Evolutionary conservation across 2,797 vertebrate species (phyloP).

Genomic region (Phrynocephalus forsythii): DNA sequence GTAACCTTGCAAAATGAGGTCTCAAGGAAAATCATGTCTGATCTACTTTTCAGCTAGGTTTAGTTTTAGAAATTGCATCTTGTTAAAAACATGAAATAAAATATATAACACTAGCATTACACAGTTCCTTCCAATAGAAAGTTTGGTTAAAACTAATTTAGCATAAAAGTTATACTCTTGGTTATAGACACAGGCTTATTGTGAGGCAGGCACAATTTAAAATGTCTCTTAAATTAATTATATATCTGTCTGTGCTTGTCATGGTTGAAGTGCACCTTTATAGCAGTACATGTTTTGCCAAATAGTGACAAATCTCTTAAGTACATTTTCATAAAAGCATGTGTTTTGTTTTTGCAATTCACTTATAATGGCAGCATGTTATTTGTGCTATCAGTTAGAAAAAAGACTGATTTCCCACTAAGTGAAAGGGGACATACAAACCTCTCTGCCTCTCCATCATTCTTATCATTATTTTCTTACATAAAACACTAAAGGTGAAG

Average conservation of each 20-base stretch:
- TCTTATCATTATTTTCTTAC: constrained; percentile 17
- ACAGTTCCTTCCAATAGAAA: background rate
- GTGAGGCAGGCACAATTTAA: constrained; percentile 11
- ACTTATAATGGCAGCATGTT: constrained; percentile 13
- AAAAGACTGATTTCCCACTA: constrained; percentile 26
- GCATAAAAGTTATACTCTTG: background rate
- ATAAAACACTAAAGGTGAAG: constrained; percentile 5
- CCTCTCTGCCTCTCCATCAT: background rate
- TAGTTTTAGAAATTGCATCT: background rate
- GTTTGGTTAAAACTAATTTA: background rate
- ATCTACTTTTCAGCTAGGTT: too few species aligned
- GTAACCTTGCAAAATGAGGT: background rate
- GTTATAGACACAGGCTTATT: background rate
- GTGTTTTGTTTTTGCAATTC: constrained; percentile 11
- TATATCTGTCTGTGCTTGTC: background rate
- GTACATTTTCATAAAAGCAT: constrained; percentile 30
- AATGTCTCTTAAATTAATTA: constrained; percentile 28
- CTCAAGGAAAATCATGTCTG: background rate
- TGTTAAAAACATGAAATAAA: background rate
- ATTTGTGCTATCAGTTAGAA: constrained; percentile 14
- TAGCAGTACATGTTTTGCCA: background rate
- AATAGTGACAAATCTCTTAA: constrained; percentile 14
- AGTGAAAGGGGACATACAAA: constrained; percentile 10
- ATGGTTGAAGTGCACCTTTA: constrained; percentile 15
- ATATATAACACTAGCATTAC: background rate